Conservation (phyloP, 2,113 vertebrate species). For the Mesembrinibis cayennensis region DNA sequence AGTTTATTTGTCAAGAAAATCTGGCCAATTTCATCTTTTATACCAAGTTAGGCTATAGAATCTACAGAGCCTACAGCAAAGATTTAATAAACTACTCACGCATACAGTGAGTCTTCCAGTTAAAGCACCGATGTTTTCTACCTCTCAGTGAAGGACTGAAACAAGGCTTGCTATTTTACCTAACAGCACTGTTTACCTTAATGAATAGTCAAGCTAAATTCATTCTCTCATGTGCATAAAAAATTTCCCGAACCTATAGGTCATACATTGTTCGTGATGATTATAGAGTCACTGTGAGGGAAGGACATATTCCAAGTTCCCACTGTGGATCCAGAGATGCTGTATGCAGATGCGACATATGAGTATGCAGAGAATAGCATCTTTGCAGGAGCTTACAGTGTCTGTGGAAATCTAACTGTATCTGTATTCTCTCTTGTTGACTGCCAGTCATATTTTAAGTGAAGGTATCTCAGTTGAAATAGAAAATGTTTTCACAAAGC, state of each 20-base stretch:
- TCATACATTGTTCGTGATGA: neutral
- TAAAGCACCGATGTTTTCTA: neutral
- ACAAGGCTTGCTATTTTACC: neutral
- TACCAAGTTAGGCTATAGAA: neutral
- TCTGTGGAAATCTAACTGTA: neutral
- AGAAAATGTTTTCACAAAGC: neutral
- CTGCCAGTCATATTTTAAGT: neutral
- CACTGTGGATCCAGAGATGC: neutral
- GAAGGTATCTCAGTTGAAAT: neutral
- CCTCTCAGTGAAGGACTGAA: neutral
- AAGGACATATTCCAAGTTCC: neutral
- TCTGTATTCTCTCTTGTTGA: neutral
- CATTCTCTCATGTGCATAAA: neutral
- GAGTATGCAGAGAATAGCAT: neutral
- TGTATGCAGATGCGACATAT: neutral
- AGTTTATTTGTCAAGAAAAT: neutral
- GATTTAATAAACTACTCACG: neutral
- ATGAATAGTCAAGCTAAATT: neutral
- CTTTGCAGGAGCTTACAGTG: neutral
- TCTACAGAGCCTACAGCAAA: neutral
- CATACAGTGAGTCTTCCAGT: neutral
- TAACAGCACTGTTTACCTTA: neutral
- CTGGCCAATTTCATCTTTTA: neutral
- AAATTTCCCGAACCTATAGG: neutral
- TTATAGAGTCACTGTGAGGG: neutral